phyloP scores from a whole-genome alignment of 2,888 invertebrate species.

The Aleiodes alternator region DNA sequence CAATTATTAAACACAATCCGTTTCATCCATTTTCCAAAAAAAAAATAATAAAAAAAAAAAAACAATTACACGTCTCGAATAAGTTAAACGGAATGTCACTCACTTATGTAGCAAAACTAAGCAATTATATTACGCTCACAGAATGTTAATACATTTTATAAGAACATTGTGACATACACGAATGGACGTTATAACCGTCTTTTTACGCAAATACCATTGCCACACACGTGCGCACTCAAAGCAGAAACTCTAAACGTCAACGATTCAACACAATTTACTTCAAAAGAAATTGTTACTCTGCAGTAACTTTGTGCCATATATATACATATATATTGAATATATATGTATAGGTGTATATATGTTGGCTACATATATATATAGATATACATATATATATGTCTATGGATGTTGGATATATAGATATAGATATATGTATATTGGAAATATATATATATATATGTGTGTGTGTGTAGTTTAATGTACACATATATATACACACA shows the following conservation, averaged over 20 bases:
- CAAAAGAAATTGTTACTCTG: slow-evolving; percentile 44
- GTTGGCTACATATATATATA: too few species aligned
- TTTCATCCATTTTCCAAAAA: neutral
- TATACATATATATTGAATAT: too few species aligned
- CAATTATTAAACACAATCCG: neutral
- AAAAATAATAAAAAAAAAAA: neutral
- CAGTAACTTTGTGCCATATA: slow-evolving; percentile 11
- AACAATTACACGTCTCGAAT: neutral
- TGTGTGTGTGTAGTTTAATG: slow-evolving; percentile 45
- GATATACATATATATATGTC: too few species aligned
- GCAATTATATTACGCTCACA: slow-evolving; percentile 31
- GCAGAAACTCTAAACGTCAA: slow-evolving; percentile 1
- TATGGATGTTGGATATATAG: too few species aligned
- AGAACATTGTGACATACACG: slow-evolving; percentile 12
- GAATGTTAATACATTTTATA: slow-evolving; percentile 13
- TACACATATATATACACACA: neutral
- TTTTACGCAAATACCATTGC: slow-evolving; percentile 35
- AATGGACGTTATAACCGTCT: slow-evolving; percentile 27
- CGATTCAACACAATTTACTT: slow-evolving; percentile 49
- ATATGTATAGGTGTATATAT: too few species aligned
- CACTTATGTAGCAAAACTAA: slow-evolving; percentile 3
- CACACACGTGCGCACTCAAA: neutral
- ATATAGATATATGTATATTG: too few species aligned
- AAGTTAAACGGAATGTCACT: neutral
- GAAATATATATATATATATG: neutral